These are phyloP conservation scores for Panzeria rudis DNA, from an alignment of 2,888 invertebrate species.

Conservation along the genomic window DNA sequence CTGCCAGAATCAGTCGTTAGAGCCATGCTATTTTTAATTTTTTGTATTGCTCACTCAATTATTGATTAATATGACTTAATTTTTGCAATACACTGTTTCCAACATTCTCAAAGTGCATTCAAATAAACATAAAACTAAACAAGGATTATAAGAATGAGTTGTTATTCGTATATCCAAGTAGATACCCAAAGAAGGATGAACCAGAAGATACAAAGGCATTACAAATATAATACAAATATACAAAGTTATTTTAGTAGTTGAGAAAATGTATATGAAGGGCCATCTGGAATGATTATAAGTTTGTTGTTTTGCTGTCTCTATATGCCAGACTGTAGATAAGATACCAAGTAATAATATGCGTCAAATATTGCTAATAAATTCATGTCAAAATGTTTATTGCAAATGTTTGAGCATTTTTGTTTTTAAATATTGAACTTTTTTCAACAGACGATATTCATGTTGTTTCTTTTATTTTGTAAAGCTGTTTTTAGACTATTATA, in stretches of 20 bases:
- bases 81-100: slow-evolving; percentile 13
- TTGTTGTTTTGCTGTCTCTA: slow-evolving; percentile 3
- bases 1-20: no score
- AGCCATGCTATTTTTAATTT: no score
- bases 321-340: background rate
- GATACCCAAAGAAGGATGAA: background rate
- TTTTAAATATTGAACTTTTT: no score
- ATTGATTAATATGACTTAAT: no score
- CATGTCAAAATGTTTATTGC: background rate
- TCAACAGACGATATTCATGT: background rate
- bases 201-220: background rate
- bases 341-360: slow-evolving; percentile 9
- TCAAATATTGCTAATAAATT: slow-evolving; percentile 16
- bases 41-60: no score
- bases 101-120: slow-evolving; percentile 25
- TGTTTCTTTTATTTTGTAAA: background rate
- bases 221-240: background rate
- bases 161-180: background rate
- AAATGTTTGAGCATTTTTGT: background rate
- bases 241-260: slow-evolving; percentile 9
- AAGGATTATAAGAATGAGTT: slow-evolving; percentile 47
- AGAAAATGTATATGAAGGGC: slow-evolving; percentile 48
- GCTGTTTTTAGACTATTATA: no score
- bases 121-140: slow-evolving; percentile 46
- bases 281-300: slow-evolving; percentile 43